Percentiles rank a stretch among this genome's conserved stretches.
These are phyloP conservation scores for Drosophila repleta DNA, from an alignment of 1,140 invertebrate genomes.

Conservation along the genomic window DNA sequence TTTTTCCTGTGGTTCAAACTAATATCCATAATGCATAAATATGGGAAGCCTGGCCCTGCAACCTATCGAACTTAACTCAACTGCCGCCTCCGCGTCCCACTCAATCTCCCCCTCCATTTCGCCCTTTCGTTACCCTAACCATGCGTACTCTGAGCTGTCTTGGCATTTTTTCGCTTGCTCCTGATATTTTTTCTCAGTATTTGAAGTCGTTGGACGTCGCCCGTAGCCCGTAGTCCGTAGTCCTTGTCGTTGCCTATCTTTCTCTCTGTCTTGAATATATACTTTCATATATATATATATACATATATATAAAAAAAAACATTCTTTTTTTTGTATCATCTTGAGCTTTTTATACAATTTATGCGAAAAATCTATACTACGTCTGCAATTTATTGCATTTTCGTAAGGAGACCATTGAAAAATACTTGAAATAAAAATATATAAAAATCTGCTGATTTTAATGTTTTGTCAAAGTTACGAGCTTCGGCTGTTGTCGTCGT, in stretches of 20 bases:
- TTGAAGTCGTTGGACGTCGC: constrained; percentile 57
- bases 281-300: constrained; percentile 45
- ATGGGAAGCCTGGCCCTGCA: constrained; percentile 68
- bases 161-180: constrained; percentile 70
- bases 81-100: not conserved
- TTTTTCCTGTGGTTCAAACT: constrained; percentile 82
- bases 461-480: constrained; percentile 76
- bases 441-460: constrained; percentile 76
- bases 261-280: constrained; percentile 20
- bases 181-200: constrained; percentile 51
- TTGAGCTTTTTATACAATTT: constrained; percentile 64
- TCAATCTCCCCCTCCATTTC: not conserved
- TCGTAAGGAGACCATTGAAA: constrained; percentile 67
- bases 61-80: constrained; percentile 39
- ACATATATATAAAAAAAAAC: constrained; percentile 52
- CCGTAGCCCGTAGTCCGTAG: too few species aligned
- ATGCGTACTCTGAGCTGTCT: constrained; percentile 55
- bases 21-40: constrained; percentile 82
- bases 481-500: constrained; percentile 15
- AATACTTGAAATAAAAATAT: constrained; percentile 53
- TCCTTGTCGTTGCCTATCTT: constrained; percentile 41
- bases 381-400: constrained; percentile 82
- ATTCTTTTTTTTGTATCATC: constrained; percentile 62
- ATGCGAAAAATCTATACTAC: constrained; percentile 80
- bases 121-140: not conserved